Evolutionary conservation across 2,888 invertebrate genomes (phyloP), one percentile per base, ranked within the genome.

Genomic region (Drosophila planitibia): DNA sequence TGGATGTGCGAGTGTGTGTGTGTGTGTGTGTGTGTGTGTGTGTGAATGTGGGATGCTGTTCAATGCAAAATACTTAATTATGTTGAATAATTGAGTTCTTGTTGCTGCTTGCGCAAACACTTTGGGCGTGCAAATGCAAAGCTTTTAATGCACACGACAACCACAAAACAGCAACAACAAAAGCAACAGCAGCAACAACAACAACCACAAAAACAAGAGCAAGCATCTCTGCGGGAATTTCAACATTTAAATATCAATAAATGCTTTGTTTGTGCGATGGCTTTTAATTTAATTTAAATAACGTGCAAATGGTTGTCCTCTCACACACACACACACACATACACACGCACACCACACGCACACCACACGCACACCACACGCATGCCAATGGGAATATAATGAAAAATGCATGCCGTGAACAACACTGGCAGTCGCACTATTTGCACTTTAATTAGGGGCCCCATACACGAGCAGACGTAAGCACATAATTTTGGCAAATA

Each of bases 31-130:
- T 72, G 70, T 74, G 9, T 84, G 14, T 47, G 22, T 51, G 19
- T 51, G 4, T 32, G 30, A 77, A 66, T 69, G 75, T 81, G 28
- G 78, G 62, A 60, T 69, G 72, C 76, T 74, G 81, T 76, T 87
- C 87, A 85, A 85, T 88, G 88, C 88, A 85, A 91, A 91, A 91
- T 91, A 91, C 91, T 91, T 91, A 91, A 91, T 91, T 91, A 89
- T 90, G 88, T 90, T 91, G 83, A 88, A 91, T 91, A 91, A 91
- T 89, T 89, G 88, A 91, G 91, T 90, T 68, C 58, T 32, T 68
- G 55, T 16, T 79, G 79, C 71, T 82, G 77, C 80, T 82, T 81
- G 76, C 59, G 74, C 83, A 83, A 85, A 83, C 85, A 85, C 88
- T 87, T 85, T 83, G 76, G 79, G 58, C 79, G 79, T 68, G 60